phyloP scores from a whole-genome alignment of 2,888 invertebrate genomes.

The Lottia scabra region DNA sequence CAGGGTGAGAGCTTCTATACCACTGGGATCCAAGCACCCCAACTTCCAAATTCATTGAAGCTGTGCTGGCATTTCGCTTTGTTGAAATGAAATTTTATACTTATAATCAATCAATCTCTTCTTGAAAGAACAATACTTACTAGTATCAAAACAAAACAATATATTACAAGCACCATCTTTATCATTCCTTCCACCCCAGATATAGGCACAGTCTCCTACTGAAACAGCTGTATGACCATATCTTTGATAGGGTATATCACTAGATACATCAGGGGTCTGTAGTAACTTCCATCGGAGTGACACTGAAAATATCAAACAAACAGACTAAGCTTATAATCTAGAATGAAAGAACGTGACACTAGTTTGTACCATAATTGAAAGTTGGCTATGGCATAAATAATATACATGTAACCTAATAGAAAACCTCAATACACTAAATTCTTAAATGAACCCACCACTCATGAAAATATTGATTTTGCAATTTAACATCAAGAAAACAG shows the following conservation, averaged over 20 bases:
- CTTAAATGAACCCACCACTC: no score
- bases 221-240: slow-evolving; percentile 94
- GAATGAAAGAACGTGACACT: background rate
- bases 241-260: slow-evolving; percentile 75
- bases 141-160: slow-evolving; percentile 84
- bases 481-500: no score
- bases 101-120: background rate
- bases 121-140: slow-evolving; percentile 60
- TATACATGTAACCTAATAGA: no score
- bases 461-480: no score
- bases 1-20: no score
- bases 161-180: slow-evolving; percentile 80
- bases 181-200: slow-evolving; percentile 95
- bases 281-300: slow-evolving; percentile 71
- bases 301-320: slow-evolving; percentile 56
- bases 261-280: slow-evolving; percentile 71
- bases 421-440: no score
- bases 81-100: no score
- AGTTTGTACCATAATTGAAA: no score
- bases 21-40: no score
- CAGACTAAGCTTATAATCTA: background rate
- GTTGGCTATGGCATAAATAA: no score
- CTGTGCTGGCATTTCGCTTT: no score
- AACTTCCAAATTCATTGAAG: no score
- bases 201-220: slow-evolving; percentile 80